A percentile compares a stretch with the other conserved stretches of the same genome.
These are phyloP conservation scores for Colletes collaris DNA, from an alignment of 2,888 invertebrate species.

Conservation along the genomic window DNA sequence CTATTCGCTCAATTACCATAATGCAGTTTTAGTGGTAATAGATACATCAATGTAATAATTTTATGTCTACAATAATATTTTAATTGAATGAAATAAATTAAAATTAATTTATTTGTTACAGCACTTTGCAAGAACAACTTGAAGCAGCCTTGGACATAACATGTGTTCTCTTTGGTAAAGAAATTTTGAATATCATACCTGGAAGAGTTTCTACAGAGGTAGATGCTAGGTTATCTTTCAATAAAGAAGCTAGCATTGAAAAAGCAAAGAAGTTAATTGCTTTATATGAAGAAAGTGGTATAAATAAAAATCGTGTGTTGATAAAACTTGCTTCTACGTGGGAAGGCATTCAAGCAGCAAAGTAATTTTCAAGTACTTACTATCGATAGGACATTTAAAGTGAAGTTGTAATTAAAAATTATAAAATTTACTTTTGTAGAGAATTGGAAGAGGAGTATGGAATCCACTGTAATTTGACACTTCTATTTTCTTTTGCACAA, in stretches of 20 bases:
- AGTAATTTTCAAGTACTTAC: conserved; percentile 84
- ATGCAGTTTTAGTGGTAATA: conserved; percentile 26
- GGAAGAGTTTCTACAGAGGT: conserved; percentile 98
- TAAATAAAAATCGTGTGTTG: conserved; percentile 95
- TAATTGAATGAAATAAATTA: neutral
- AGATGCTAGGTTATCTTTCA: conserved; percentile 97
- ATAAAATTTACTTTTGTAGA: conserved; percentile 83
- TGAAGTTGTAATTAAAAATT: neutral
- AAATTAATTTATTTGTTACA: conserved; percentile 79
- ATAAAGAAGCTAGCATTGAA: conserved; percentile 94
- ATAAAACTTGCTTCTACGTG: conserved; percentile 99
- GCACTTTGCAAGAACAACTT: conserved; percentile 89
- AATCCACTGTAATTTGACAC: conserved; percentile 98
- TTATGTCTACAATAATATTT: conserved; percentile 22
- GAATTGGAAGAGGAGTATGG: conserved; percentile 95
- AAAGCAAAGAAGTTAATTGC: conserved; percentile 95
- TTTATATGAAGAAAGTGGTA: conserved; percentile 95
- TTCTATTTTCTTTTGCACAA: conserved; percentile 97
- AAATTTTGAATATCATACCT: conserved; percentile 98
- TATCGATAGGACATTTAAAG: neutral
- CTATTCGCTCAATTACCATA: neutral
- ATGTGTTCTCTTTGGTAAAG: conserved; percentile 97
- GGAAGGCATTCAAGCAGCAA: conserved; percentile 99
- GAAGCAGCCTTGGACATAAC: conserved; percentile 95
- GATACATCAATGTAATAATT: conserved; percentile 20